A percentile compares a stretch with the other conserved stretches of the same genome.
phyloP scores from a whole-genome alignment of 2,797 vertebrate genomes.

The Chrysolophus pictus region DNA sequence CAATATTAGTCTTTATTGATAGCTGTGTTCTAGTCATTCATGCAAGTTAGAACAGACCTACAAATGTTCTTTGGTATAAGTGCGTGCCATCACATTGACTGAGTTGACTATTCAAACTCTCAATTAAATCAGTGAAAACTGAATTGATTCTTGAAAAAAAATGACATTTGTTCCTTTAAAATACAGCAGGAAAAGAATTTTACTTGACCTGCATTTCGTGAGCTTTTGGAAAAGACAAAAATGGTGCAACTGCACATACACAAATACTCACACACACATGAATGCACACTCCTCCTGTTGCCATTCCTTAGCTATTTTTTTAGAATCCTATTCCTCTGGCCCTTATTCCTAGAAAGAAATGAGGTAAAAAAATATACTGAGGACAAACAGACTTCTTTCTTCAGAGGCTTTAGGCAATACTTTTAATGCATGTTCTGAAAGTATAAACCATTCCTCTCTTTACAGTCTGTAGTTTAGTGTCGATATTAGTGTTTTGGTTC shows the following conservation, averaged over 20 bases:
- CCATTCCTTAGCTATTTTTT: background rate
- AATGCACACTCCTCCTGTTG: no score
- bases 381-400: background rate
- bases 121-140: background rate
- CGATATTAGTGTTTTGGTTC: background rate
- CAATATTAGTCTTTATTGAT: background rate
- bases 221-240: background rate
- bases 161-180: accelerated
- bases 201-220: background rate
- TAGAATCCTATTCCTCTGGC: background rate
- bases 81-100: background rate
- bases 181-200: background rate
- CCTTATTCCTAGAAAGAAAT: background rate
- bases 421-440: background rate
- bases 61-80: background rate
- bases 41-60: background rate
- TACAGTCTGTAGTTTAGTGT: background rate
- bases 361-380: background rate
- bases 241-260: background rate
- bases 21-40: background rate
- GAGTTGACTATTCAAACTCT: background rate
- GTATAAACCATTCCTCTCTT: background rate
- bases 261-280: accelerated
- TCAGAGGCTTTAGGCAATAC: background rate
- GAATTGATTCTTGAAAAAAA: background rate